phyloP scores from a whole-genome alignment of 2,113 vertebrate genomes.

The Maccullochella peelii region DNA sequence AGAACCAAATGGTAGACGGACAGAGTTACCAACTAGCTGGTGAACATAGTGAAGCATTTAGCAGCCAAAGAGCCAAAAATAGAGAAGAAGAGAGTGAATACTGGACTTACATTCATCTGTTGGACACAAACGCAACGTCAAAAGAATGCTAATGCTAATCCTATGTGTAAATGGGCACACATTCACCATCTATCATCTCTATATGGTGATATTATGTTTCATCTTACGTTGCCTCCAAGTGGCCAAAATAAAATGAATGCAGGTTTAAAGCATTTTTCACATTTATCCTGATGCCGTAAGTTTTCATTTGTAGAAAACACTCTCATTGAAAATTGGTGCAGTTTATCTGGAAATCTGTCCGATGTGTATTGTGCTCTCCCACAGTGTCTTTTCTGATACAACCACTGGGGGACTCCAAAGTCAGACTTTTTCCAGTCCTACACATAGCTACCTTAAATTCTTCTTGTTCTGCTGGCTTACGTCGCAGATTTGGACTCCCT shows the following conservation, averaged over 20 bases:
- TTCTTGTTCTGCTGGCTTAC: neutral
- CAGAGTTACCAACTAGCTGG: neutral
- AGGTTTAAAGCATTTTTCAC: neutral
- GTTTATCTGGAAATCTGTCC: neutral
- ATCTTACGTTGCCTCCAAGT: neutral
- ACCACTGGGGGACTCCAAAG: neutral
- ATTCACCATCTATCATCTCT: neutral
- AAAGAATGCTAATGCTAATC: neutral
- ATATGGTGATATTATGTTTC: neutral
- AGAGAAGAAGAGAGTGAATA: neutral
- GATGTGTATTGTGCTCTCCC: neutral
- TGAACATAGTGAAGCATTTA: neutral
- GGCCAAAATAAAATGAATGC: neutral
- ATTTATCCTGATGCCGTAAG: too few relatives aligned
- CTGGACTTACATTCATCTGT: neutral
- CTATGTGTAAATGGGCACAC: neutral
- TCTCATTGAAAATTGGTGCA: too few relatives aligned
- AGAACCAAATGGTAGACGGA: neutral
- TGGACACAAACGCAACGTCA: neutral
- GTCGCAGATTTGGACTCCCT: neutral
- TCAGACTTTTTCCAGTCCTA: neutral
- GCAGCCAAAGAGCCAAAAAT: neutral
- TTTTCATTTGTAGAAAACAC: too few relatives aligned
- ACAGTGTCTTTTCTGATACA: too few relatives aligned
- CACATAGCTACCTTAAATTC: neutral